phyloP scores from a whole-genome alignment of 92 coral and sea anemone species.

The Plumapathes pennacea region DNA sequence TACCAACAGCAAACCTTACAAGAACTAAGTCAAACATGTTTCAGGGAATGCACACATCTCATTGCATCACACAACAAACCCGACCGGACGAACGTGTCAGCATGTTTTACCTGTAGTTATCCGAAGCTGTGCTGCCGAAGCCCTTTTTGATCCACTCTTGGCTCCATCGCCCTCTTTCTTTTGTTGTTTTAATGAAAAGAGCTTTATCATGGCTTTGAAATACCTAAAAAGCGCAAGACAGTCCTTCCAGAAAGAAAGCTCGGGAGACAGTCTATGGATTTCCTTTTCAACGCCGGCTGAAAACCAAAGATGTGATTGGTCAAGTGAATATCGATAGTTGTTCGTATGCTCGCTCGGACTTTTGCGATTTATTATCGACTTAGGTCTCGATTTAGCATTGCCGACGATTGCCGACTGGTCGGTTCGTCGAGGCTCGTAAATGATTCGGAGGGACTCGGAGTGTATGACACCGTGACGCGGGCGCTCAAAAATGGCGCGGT shows the following conservation, averaged over 20 bases:
- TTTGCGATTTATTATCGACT: too few species aligned
- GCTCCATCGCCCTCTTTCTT: slow-evolving; percentile 99
- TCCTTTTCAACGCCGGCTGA: slow-evolving; percentile 71
- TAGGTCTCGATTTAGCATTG: too few species aligned
- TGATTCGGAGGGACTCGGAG: too few species aligned
- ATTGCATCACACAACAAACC: too few species aligned
- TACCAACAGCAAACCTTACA: too few species aligned
- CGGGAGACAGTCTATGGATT: slow-evolving; percentile 44
- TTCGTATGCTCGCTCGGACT: too few species aligned
- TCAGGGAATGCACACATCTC: too few species aligned
- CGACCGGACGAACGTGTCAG: too few species aligned
- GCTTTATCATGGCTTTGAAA: slow-evolving; percentile 86
- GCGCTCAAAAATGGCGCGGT: slow-evolving; percentile 38
- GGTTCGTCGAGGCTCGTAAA: too few species aligned
- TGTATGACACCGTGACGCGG: too few species aligned
- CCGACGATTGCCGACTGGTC: too few species aligned
- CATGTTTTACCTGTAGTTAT: slow-evolving; percentile 94
- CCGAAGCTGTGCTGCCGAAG: slow-evolving; percentile 98
- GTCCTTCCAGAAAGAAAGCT: slow-evolving; percentile 8
- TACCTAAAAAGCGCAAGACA: slow-evolving; percentile 20
- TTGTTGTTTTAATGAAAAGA: slow-evolving; percentile 94
- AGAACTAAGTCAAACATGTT: too few species aligned
- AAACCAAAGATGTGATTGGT: slow-evolving; percentile 64
- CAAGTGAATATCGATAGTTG: slow-evolving; percentile 34
- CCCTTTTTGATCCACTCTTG: slow-evolving; percentile 90